Percentiles rank a stretch among this genome's conserved stretches.
Conservation (phyloP, 2,888 invertebrate species). For the Pantelozetes paolii region DNA sequence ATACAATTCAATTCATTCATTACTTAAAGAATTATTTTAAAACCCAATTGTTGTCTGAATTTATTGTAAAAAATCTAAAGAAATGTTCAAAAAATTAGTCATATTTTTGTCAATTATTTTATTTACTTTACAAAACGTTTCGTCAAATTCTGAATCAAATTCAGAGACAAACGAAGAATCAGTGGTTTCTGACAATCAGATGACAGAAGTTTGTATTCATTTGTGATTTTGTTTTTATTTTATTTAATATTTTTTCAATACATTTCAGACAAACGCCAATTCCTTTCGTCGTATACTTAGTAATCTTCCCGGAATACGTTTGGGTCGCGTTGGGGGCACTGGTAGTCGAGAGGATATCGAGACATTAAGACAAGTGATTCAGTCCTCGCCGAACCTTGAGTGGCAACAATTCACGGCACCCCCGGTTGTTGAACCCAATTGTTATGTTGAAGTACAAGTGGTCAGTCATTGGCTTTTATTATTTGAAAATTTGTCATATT, state of each 20-base stretch:
- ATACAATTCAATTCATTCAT: too few relatives aligned
- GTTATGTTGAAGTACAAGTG: conserved; percentile 45
- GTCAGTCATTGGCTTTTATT: conserved; percentile 39
- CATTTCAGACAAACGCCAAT: conserved; percentile 6
- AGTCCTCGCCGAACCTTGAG: conserved; percentile 61
- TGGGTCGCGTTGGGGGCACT: neutral
- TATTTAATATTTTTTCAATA: neutral
- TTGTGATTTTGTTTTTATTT: neutral
- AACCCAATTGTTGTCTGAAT: neutral
- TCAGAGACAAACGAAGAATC: neutral
- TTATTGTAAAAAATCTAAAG: neutral
- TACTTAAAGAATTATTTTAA: too few relatives aligned
- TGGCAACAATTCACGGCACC: conserved; percentile 63
- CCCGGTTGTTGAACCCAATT: conserved; percentile 32
- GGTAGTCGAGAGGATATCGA: conserved; percentile 27
- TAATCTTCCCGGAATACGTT: conserved; percentile 4
- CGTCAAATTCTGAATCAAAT: neutral
- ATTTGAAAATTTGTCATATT: neutral
- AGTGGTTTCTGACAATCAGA: neutral
- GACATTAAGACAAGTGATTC: conserved; percentile 25
- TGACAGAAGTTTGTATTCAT: neutral
- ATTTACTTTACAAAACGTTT: neutral
- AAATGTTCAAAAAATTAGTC: neutral
- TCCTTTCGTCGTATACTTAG: neutral
- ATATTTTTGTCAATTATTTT: neutral